A percentile compares a stretch with the other conserved stretches of the same genome.
phyloP scores from a whole-genome alignment of 2,113 vertebrate species.

The Pachyramphus minor region DNA sequence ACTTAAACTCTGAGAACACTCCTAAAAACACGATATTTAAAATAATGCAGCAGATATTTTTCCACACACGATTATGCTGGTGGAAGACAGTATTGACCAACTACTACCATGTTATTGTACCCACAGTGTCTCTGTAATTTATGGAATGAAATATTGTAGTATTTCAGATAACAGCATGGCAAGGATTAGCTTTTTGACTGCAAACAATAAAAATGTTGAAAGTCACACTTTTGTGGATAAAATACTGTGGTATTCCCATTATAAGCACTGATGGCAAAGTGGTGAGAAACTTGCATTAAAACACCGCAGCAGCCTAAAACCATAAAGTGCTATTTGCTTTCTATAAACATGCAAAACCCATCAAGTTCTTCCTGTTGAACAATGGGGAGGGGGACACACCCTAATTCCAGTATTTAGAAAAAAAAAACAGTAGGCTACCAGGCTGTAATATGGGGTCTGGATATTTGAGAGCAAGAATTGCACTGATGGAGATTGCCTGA shows the following conservation, averaged over 20 bases:
- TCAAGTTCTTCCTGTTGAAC: not conserved
- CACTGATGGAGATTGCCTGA: not conserved
- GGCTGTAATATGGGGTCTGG: not conserved
- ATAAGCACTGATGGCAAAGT: not conserved
- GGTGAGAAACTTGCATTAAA: not conserved
- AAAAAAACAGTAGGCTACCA: not conserved
- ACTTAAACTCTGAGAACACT: not conserved
- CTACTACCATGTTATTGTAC: not conserved
- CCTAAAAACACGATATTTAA: not conserved
- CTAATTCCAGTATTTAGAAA: not conserved
- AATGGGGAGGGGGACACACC: too few species aligned
- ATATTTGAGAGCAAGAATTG: not conserved
- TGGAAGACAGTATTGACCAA: not conserved
- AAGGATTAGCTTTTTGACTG: not conserved
- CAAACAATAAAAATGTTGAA: not conserved
- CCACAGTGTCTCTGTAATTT: not conserved
- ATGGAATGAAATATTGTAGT: not conserved
- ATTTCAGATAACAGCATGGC: not conserved
- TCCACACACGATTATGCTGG: not conserved
- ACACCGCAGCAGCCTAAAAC: not conserved
- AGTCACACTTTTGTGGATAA: not conserved
- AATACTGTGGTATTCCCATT: not conserved
- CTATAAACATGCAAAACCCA: not conserved
- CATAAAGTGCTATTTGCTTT: not conserved
- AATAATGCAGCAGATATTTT: not conserved